Evolutionary conservation across 2,113 vertebrate species (phyloP), one percentile per base, ranked within the genome.

Genomic region (Neodontobutis hainanensis): DNA sequence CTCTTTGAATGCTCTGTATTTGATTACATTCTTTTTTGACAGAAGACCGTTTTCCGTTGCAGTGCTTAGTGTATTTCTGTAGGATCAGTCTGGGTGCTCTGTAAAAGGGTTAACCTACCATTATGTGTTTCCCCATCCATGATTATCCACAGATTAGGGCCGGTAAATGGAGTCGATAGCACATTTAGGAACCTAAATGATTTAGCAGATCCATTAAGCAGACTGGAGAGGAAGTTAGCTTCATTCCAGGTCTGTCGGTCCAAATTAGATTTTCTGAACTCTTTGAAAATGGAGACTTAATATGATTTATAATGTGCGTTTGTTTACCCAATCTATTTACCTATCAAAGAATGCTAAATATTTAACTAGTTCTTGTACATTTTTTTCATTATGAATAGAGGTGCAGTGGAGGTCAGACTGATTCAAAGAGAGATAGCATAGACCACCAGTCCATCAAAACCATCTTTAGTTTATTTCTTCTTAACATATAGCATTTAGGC

Each of bases 81-180:
- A 46, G 44, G 52, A 81, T 84, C 67, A 55, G 66, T 64, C 75
- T 71, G 72, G 82, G 79, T 78, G 56, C 71, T 58, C 63, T 78
- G 70, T 86, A 87, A 92, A 91, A 86, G 85, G 84, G 89, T 93
- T 92, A 90, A 84, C 80, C 84, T 84, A 49, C 91, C 85, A 92
- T 92, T 90, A 91, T 85, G 75, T 7, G 58, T 53, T 85, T 83
- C 71, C 81, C 81, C 84, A 61, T 71, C 84, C 91, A 81, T 86
- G 86, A 91, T 92, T 92, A 91, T 83, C 87, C 82, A 85, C 91
- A 93, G 91, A 92, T 92, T 91, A 91, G 78, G 40, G 60, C 72
- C 75, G 47, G 81, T 65, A 63, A 90, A 89, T 89, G 84, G 74
- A 83, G 81, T 86, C 84, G 80, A 89, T 87, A 85, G 91, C 88